A percentile compares a stretch with the other conserved stretches of the same genome.
phyloP scores from a whole-genome alignment of 2,797 vertebrate species.

The Tachyglossus aculeatus region DNA sequence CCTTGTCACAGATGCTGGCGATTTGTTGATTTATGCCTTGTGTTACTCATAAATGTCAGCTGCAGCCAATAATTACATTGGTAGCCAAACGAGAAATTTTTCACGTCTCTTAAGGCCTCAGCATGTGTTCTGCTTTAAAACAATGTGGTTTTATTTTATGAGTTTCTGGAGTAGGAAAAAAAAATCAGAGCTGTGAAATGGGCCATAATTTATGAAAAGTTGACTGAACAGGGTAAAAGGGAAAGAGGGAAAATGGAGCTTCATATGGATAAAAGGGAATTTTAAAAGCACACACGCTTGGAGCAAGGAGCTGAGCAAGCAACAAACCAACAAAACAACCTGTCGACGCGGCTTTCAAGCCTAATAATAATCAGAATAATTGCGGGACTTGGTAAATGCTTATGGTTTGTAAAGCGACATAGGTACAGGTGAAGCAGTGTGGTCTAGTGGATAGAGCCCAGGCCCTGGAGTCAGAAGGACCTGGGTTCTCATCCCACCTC shows the following conservation, averaged over 20 bases:
- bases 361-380: too few species aligned
- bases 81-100: constrained; percentile 57
- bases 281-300: too few species aligned
- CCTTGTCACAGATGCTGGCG: constrained; percentile 59
- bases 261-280: neutral
- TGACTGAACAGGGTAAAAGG: neutral
- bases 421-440: too few species aligned
- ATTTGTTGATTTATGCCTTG: constrained; percentile 66
- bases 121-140: constrained; percentile 54
- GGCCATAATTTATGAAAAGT: constrained; percentile 54
- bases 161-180: constrained; percentile 25
- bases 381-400: too few species aligned
- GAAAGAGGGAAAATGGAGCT: neutral
- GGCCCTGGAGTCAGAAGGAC: too few species aligned
- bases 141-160: constrained; percentile 53
- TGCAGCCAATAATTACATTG: constrained; percentile 59
- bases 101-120: constrained; percentile 47
- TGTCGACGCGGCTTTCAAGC: too few species aligned
- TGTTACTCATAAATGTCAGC: constrained; percentile 55
- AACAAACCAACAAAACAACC: too few species aligned
- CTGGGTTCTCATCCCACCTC: too few species aligned
- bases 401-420: too few species aligned
- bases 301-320: too few species aligned
- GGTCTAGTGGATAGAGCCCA: too few species aligned
- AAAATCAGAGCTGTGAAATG: constrained; percentile 46